Conservation (phyloP, 2,888 invertebrate genomes). For the Rhogogaster chlorosoma region DNA sequence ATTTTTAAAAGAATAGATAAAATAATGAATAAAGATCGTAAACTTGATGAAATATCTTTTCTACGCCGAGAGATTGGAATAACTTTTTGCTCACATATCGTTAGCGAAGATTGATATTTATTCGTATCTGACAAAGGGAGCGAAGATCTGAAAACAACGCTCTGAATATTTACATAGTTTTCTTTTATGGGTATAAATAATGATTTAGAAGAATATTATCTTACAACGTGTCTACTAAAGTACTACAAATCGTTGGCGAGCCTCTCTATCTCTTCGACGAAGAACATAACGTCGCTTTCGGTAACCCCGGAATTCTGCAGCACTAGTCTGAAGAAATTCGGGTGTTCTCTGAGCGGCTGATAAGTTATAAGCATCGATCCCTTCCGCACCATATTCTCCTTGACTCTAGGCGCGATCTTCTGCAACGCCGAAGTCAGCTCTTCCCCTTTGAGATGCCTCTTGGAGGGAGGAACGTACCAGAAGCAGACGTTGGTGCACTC, state of each 20-base stretch:
- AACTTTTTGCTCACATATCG: background rate
- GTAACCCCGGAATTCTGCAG: conserved; percentile 94
- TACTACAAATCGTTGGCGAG: conserved; percentile 87
- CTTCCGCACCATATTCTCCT: conserved; percentile 96
- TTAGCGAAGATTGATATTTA: background rate
- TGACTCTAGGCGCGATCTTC: conserved; percentile 94
- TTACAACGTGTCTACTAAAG: background rate
- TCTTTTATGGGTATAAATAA: conserved; percentile 20
- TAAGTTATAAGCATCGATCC: conserved; percentile 98
- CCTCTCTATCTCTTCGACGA: conserved; percentile 92
- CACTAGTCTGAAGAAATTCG: conserved; percentile 97
- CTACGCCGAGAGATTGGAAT: background rate
- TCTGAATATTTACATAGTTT: conserved; percentile 20
- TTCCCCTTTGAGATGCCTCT: conserved; percentile 77
- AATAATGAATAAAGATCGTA: background rate
- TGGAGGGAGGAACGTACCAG: conserved; percentile 93
- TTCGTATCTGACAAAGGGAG: background rate
- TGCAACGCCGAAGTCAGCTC: conserved; percentile 82
- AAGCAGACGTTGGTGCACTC: conserved; percentile 98
- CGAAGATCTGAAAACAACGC: background rate
- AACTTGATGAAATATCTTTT: background rate
- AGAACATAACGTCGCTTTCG: conserved; percentile 90
- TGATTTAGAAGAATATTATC: background rate
- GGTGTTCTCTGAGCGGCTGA: conserved; percentile 90
- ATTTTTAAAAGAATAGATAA: background rate